phyloP scores from a whole-genome alignment of 2,888 invertebrate genomes.

The Drosophila birchii region DNA sequence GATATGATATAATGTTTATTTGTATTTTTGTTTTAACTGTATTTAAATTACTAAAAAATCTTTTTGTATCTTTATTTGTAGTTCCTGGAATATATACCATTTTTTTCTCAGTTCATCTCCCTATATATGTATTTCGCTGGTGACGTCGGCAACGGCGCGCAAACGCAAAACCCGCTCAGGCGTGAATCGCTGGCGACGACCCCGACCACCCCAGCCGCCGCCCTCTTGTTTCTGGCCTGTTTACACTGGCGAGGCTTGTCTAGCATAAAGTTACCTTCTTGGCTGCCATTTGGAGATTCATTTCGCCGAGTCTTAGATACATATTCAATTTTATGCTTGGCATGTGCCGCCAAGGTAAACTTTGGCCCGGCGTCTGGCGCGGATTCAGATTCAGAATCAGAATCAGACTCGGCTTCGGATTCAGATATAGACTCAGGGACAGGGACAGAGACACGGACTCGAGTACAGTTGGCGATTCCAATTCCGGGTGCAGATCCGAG shows the following conservation, averaged over 20 bases:
- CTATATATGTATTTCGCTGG: constrained; percentile 9
- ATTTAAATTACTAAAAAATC: background rate
- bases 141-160: constrained; percentile 45
- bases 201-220: constrained; percentile 8
- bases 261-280: constrained; percentile 49
- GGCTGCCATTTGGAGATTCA: constrained; percentile 46
- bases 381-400: constrained; percentile 26
- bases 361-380: constrained; percentile 41
- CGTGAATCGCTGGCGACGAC: constrained; percentile 50
- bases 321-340: constrained; percentile 80
- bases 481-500: constrained; percentile 21
- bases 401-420: background rate
- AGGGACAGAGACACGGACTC: constrained; percentile 14
- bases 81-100: background rate
- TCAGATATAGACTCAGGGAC: constrained; percentile 4
- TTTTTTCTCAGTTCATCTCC: constrained; percentile 1
- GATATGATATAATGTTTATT: no score
- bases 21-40: background rate
- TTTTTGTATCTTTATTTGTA: background rate
- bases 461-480: constrained; percentile 13
- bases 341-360: constrained; percentile 72
- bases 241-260: constrained; percentile 60
- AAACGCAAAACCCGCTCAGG: constrained; percentile 52
- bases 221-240: constrained; percentile 49
- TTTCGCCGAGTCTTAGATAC: constrained; percentile 57